Conservation (phyloP, 2,888 invertebrate species). For the Eilema sororculum region DNA sequence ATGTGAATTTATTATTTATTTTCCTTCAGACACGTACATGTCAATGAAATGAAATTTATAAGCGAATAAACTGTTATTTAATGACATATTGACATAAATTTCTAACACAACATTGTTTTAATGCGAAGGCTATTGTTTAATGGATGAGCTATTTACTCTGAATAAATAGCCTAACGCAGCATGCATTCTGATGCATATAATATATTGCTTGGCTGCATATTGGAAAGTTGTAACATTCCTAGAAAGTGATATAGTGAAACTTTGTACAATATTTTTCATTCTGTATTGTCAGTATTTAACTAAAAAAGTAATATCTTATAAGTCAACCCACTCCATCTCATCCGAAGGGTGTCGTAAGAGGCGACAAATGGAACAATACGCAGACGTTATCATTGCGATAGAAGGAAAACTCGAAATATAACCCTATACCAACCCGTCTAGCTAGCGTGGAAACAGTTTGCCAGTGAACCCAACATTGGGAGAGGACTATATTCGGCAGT, state of each 20-base stretch:
- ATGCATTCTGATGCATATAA: constrained; percentile 28
- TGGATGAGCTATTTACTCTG: constrained; percentile 28
- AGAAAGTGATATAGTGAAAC: constrained; percentile 12
- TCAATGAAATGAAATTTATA: background rate
- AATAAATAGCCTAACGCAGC: constrained; percentile 30
- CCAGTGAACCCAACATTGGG: too few relatives aligned
- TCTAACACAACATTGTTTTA: background rate
- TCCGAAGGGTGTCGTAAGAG: too few relatives aligned
- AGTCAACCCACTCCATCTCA: too few relatives aligned
- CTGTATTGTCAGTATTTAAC: background rate
- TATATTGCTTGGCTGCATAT: constrained; percentile 18
- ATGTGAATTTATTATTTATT: background rate
- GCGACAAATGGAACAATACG: too few relatives aligned
- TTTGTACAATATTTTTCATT: background rate
- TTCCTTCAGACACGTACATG: background rate
- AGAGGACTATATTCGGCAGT: too few relatives aligned
- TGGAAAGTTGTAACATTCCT: constrained; percentile 13
- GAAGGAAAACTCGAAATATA: too few relatives aligned
- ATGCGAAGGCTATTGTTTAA: constrained; percentile 26
- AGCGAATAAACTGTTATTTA: background rate
- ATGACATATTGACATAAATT: background rate
- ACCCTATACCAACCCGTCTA: too few relatives aligned
- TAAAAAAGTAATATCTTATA: too few relatives aligned
- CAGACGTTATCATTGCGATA: too few relatives aligned
- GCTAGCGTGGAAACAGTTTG: too few relatives aligned